Evolutionary conservation across 2,888 invertebrate species (phyloP).

Genomic region (Brenthis hecate): DNA sequence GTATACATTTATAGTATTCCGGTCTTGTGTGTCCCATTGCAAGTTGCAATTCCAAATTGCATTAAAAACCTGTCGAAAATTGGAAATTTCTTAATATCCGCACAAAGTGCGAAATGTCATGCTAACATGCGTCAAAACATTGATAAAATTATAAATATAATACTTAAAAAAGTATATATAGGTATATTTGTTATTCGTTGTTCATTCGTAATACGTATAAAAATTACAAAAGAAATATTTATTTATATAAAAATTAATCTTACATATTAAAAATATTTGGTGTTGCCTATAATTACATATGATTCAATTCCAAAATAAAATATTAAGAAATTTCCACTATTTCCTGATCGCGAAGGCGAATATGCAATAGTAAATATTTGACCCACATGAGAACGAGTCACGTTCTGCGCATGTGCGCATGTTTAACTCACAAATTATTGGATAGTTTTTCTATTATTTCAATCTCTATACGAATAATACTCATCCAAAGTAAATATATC

Average conservation of each 20-base stretch:
- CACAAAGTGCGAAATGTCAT: too few species aligned
- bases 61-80: too few species aligned
- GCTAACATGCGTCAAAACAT: too few species aligned
- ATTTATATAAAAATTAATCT: conserved; percentile 7
- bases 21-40: too few species aligned
- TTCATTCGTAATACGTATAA: conserved; percentile 11
- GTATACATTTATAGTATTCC: too few species aligned
- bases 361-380: neutral
- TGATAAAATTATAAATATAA: too few species aligned
- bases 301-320: conserved; percentile 7
- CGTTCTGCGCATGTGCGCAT: neutral
- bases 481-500: conserved; percentile 20
- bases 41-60: too few species aligned
- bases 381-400: neutral
- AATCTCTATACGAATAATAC: conserved; percentile 1
- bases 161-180: too few species aligned
- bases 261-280: conserved; percentile 10
- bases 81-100: too few species aligned
- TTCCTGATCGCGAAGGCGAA: too few species aligned
- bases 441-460: neutral
- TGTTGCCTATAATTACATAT: conserved; percentile 1
- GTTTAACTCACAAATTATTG: too few species aligned
- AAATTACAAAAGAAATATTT: conserved; percentile 9
- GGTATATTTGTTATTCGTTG: conserved; percentile 18
- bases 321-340: conserved; percentile 14